Base-by-base conservation (phyloP, 2,113 vertebrate species). In the Donacobius atricapilla region DNA sequence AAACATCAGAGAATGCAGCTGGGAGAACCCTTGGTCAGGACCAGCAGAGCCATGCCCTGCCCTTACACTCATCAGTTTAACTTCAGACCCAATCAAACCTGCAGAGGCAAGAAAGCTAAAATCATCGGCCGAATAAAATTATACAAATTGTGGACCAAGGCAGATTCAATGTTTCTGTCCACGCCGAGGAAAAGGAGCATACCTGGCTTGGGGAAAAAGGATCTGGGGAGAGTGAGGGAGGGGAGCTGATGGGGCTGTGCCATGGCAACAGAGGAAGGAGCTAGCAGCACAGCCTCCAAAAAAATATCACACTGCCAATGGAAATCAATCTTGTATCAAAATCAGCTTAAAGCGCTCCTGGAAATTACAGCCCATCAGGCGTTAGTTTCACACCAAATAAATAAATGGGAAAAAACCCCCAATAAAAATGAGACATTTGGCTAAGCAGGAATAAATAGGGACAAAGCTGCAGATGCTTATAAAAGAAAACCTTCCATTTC, bases 151-250 rank as follows among this genome's bases (percentile, higher is more conserved):
- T 72, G 63, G 44, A 35, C n/a, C 17, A 30, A 69, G 53, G 28
- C 24, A 37, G 21, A 68, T n/a, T 37, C 30, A 20, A 4, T n/a
- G 18, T 71, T 73, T 75, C 65, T 0, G 0, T 70, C 20, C 53
- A 35, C 1, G 3, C 4, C 28, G 30, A 68, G 64, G 71, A 77
- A 65, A 39, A 53, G 48, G 24, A 72, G 20, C 3, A 1, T 42
- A 56, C 53, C 66, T 73, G 58, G n/a, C 51, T 69, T 77, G 39
- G 10, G 14, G 42, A 57, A 57, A 82, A 66, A 57, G 57, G 57
- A 83, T 82, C 10, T 57, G 27, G 50, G 24, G 15, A 6, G n/a
- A 20, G 30, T 8, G 10, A 0, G 3, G 37, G 15, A 7, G 6
- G 1, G 2, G 17, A 6, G 14, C 28, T 42, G 76, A 30, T 47